A percentile compares a stretch with the other conserved stretches of the same genome.
Conservation (phyloP, 2,113 vertebrate species). For the Varanus salvator region DNA sequence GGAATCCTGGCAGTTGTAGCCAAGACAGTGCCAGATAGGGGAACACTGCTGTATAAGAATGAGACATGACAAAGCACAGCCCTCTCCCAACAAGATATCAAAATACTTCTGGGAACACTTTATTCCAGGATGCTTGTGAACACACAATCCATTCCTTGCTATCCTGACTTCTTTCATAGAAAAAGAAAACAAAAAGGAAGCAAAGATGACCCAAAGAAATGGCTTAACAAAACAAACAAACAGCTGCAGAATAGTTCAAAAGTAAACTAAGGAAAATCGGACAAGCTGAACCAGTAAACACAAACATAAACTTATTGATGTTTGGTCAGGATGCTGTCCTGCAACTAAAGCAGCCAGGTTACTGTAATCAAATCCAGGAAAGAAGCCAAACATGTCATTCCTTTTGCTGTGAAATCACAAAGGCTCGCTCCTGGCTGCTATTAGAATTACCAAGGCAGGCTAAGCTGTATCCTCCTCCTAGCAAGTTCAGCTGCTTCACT, state of each 20-base stretch:
- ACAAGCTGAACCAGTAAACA: not conserved
- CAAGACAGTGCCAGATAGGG: no score
- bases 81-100: not conserved
- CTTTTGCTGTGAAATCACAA: not conserved
- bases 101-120: not conserved
- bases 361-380: no score
- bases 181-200: not conserved
- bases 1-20: no score
- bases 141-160: not conserved
- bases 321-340: not conserved
- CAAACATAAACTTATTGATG: not conserved
- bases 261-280: not conserved
- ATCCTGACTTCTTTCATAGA: not conserved
- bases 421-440: not conserved
- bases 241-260: not conserved
- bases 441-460: not conserved
- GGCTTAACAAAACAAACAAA: not conserved
- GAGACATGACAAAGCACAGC: not conserved
- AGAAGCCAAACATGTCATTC: not conserved
- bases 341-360: not conserved
- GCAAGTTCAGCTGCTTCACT: not conserved
- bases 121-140: not conserved
- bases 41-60: no score
- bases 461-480: not conserved
- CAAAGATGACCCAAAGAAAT: not conserved